Percentiles rank a stretch among this genome's conserved stretches.
Conservation (phyloP, 2,113 vertebrate species). For the Columbina picui region DNA sequence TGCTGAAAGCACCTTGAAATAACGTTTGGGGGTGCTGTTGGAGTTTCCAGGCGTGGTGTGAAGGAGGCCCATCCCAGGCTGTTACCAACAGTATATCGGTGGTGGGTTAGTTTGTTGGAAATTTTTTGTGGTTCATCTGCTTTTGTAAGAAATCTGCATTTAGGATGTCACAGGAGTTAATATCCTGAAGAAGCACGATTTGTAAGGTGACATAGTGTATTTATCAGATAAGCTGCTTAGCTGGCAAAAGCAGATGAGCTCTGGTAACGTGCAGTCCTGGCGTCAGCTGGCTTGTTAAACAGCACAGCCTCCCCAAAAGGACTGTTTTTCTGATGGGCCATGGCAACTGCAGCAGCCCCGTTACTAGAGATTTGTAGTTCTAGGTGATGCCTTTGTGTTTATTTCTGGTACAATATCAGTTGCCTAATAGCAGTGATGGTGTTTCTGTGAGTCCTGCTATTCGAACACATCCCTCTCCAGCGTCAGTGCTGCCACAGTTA, state of each 20-base stretch:
- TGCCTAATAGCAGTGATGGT: background rate
- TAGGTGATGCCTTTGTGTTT: background rate
- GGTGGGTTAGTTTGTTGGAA: background rate
- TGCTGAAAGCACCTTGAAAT: background rate
- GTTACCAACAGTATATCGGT: background rate
- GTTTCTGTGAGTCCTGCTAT: background rate
- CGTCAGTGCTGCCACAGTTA: background rate
- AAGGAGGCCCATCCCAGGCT: background rate
- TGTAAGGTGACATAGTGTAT: background rate
- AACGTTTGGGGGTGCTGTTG: background rate
- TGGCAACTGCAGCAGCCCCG: background rate
- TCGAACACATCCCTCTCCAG: background rate
- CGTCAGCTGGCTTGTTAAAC: background rate
- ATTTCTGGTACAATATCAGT: background rate
- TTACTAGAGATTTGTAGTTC: background rate
- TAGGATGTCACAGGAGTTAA: background rate
- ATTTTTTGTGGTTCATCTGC: background rate
- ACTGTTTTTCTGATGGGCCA: background rate
- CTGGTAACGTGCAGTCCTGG: background rate
- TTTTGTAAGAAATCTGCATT: background rate
- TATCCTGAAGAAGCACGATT: background rate
- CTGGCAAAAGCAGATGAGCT: conserved; percentile 2
- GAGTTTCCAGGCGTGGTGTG: background rate
- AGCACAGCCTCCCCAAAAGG: background rate
- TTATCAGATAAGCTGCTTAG: conserved; percentile 17